These are phyloP conservation scores for Dicrurus megarhynchus DNA, from an alignment of 2,113 vertebrate species.

Conservation along the genomic window DNA sequence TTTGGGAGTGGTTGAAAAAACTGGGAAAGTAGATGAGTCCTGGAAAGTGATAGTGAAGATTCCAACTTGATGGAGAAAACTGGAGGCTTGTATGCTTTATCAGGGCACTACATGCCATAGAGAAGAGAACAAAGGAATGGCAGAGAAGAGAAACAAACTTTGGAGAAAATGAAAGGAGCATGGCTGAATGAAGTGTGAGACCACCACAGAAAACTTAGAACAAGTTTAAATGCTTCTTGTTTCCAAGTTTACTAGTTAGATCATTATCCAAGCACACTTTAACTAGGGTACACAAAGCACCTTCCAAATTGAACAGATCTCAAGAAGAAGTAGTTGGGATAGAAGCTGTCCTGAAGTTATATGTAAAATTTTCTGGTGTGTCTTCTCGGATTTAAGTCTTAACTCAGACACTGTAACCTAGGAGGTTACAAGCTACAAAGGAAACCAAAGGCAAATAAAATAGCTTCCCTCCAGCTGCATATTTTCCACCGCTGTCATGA, in stretches of 20 bases:
- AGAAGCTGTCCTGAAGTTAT: neutral
- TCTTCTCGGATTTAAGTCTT: neutral
- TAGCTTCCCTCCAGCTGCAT: neutral
- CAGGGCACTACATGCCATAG: neutral
- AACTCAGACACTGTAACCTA: neutral
- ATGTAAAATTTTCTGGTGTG: neutral
- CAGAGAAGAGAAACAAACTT: neutral
- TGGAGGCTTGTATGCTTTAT: neutral
- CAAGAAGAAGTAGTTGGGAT: neutral
- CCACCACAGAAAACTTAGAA: neutral
- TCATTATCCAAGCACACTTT: neutral
- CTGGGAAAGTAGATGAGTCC: neutral
- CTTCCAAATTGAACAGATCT: neutral
- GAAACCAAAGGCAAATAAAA: neutral
- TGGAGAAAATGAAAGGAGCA: rapidly evolving
- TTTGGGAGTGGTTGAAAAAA: neutral
- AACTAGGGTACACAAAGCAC: neutral
- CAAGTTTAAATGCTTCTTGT: neutral
- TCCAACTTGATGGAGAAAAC: neutral
- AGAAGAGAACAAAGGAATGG: neutral
- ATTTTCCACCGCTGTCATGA: neutral
- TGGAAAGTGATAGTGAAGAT: neutral
- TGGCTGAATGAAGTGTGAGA: neutral
- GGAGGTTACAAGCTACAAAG: neutral
- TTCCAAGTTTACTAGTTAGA: neutral